Base-by-base conservation (phyloP, 2,888 invertebrate species). In the Drosophila austrosaltans region DNA sequence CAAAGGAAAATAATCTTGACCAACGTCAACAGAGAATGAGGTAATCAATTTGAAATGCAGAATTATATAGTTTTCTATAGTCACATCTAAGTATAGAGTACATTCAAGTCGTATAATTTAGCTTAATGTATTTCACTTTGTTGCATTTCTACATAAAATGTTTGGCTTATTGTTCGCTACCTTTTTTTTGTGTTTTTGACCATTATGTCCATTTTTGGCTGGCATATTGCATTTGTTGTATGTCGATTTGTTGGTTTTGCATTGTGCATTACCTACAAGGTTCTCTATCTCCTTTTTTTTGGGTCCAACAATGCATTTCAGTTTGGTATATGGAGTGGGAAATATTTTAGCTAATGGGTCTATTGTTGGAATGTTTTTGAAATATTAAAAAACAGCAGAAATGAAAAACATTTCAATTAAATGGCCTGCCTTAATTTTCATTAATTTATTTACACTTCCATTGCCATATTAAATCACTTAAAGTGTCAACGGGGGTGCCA, bases 381-480 rank as follows among this genome's bases (percentile, higher is more conserved):
- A 30, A 57, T n/a, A 10, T 53, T 22, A 10, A 32, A 61, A 44
- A 48, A 59, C 16, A 16, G 12, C 25, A 39, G 40, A n/a, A 60
- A 60, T 10, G 28, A 28, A 59, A 77, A 81, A 70, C 82, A 81
- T 79, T 82, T 85, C 75, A 84, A 85, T 84, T 82, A 82, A 82
- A 74, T 68, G 65, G 36, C 58, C 73, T 62, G 71, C 83, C 83
- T 87, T 83, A 86, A 87, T 88, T 82, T 87, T 82, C 78, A 81
- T 85, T 84, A 88, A 76, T 73, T 69, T 78, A 66, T 69, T 75
- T 65, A 56, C 66, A 59, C 66, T 66, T n/a, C 16, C 57, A 57
- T 25, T 48, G 48, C 57, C 87, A 90, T 90, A 89, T 91, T 90
- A 90, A 90, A 90, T 91, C 91, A 90, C 91, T 91, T 90, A 83